Percentiles rank a stretch among this genome's conserved stretches.
Conservation (phyloP, 1,140 invertebrate genomes). For the Apocrypta bakeri region DNA sequence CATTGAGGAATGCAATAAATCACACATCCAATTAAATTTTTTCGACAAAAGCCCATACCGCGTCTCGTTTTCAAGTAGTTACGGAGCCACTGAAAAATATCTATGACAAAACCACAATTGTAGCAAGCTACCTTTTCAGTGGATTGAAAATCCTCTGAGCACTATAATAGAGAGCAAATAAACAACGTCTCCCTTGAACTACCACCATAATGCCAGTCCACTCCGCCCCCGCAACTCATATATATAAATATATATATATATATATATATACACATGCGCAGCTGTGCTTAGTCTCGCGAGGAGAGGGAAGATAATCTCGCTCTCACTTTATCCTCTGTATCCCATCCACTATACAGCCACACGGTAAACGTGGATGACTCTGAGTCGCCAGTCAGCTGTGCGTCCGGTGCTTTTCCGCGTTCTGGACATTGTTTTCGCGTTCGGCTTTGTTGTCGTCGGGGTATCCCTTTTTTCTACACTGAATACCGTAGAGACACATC, state of each 20-base stretch:
- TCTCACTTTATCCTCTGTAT: neutral
- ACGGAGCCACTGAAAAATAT: neutral
- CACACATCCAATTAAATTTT: neutral
- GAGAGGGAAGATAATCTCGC: constrained; percentile 38
- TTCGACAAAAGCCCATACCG: neutral
- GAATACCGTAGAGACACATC: neutral
- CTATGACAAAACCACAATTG: neutral
- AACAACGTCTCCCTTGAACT: neutral
- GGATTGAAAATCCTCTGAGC: neutral
- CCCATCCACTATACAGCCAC: neutral
- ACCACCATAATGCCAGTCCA: neutral
- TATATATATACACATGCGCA: neutral
- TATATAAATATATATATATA: neutral
- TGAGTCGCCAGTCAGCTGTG: constrained; percentile 40
- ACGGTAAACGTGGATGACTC: constrained; percentile 17
- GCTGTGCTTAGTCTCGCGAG: constrained; percentile 2
- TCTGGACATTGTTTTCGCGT: constrained; percentile 42
- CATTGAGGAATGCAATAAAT: neutral
- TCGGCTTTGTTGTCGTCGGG: constrained; percentile 31
- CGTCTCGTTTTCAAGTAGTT: neutral
- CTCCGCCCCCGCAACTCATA: constrained; percentile 23
- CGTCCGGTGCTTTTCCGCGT: constrained; percentile 32
- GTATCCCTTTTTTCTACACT: neutral
- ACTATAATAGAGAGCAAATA: neutral
- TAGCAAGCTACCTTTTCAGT: neutral